These are phyloP conservation scores for Pharmacophagus antenor DNA, from an alignment of 2,888 invertebrate genomes.

Conservation along the genomic window DNA sequence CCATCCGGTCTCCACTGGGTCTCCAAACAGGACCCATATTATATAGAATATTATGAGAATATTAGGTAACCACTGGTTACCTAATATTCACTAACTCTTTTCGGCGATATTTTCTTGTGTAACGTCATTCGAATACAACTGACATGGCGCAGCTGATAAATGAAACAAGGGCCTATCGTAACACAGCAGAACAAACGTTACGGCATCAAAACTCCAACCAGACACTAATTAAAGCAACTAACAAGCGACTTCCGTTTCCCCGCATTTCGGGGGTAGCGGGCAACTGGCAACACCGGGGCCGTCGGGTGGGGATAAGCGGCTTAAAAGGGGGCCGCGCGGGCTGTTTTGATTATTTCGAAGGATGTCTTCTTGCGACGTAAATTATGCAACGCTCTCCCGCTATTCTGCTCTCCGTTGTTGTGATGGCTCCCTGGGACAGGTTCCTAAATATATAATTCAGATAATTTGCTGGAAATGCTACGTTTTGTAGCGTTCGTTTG, in stretches of 20 bases:
- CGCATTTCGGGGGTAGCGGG: constrained; percentile 58
- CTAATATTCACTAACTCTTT: too few relatives aligned
- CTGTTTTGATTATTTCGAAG: constrained; percentile 80
- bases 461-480: constrained; percentile 16
- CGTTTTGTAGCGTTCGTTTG: not conserved
- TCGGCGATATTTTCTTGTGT: not conserved
- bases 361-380: constrained; percentile 77
- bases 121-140: not conserved
- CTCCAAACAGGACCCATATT: too few relatives aligned
- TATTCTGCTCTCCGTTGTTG: constrained; percentile 22
- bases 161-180: constrained; percentile 30
- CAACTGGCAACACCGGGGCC: constrained; percentile 48
- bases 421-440: constrained; percentile 26
- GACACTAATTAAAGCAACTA: constrained; percentile 75
- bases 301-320: constrained; percentile 61
- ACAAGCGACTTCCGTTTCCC: constrained; percentile 67
- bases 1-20: too few relatives aligned
- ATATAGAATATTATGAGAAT: too few relatives aligned
- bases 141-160: constrained; percentile 2
- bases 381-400: constrained; percentile 69
- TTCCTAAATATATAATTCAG: constrained; percentile 20
- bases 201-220: constrained; percentile 64
- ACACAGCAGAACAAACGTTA: constrained; percentile 44
- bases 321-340: constrained; percentile 59
- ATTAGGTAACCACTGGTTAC: too few relatives aligned